Evolutionary conservation across 2,113 vertebrate species (phyloP).

Genomic region (Aix galericulata): DNA sequence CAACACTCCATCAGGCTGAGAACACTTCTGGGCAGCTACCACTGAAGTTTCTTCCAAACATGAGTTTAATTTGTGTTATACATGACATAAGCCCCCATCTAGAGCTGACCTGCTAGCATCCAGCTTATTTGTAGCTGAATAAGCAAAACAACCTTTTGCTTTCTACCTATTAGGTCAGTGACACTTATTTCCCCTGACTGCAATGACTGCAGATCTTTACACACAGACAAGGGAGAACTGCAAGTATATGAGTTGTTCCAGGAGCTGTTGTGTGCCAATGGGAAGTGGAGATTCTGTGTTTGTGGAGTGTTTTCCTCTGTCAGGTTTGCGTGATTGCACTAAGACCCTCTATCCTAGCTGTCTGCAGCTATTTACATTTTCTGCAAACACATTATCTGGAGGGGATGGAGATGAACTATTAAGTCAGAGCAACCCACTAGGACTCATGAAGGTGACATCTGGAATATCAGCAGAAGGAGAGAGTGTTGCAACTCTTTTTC

Average conservation of each 20-base stretch:
- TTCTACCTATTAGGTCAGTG: constrained; percentile 59
- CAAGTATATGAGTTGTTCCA: background rate
- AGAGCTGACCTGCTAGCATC: constrained; percentile 2
- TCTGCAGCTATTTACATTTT: constrained; percentile 12
- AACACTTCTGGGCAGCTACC: constrained; percentile 30
- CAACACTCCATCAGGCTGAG: constrained; percentile 35
- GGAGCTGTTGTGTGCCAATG: background rate
- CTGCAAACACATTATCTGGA: background rate
- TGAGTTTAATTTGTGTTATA: constrained; percentile 51
- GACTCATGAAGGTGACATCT: constrained; percentile 33
- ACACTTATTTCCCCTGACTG: constrained; percentile 55
- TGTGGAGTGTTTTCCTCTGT: background rate
- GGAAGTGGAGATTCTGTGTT: background rate
- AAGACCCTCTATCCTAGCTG: background rate
- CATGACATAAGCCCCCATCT: constrained; percentile 27
- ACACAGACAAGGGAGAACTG: background rate
- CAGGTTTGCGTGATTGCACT: background rate
- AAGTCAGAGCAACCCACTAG: background rate
- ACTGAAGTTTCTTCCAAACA: constrained; percentile 49
- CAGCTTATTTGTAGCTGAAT: constrained; percentile 34
- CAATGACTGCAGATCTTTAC: constrained; percentile 15
- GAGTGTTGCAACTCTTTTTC: background rate
- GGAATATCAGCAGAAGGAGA: background rate
- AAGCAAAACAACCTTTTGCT: constrained; percentile 66
- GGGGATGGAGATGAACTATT: constrained; percentile 21